Evolutionary conservation across 2,888 invertebrate species (phyloP).

Genomic region (Dorcus parallelipipedus): DNA sequence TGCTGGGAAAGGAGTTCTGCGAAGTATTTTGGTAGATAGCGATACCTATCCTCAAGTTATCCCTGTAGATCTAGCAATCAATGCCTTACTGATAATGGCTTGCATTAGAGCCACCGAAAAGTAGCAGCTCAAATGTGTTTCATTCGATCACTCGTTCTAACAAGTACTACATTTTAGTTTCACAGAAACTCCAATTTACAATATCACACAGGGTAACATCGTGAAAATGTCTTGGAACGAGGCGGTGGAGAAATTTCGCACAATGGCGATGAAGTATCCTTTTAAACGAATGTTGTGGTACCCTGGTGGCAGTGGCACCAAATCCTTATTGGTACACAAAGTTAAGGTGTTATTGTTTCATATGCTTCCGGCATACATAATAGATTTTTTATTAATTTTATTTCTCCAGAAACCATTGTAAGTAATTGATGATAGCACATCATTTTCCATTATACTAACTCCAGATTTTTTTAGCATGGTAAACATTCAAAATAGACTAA

Average conservation of each 20-base stretch:
- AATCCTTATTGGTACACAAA: slow-evolving; percentile 60
- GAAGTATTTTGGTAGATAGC: slow-evolving; percentile 74
- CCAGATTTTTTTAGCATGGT: slow-evolving; percentile 1
- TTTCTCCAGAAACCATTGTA: slow-evolving; percentile 69
- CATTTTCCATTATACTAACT: neutral
- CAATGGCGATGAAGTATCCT: slow-evolving; percentile 61
- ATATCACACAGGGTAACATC: slow-evolving; percentile 1
- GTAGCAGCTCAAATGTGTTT: neutral
- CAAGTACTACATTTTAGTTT: neutral
- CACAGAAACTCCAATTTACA: slow-evolving; percentile 10
- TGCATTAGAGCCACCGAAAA: neutral
- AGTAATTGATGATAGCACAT: slow-evolving; percentile 41
- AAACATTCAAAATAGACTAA: slow-evolving; percentile 6
- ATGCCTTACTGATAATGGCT: slow-evolving; percentile 62
- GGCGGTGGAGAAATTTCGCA: slow-evolving; percentile 63
- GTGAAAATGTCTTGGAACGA: slow-evolving; percentile 70
- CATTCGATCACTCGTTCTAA: neutral
- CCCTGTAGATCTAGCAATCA: slow-evolving; percentile 77
- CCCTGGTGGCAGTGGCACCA: slow-evolving; percentile 66
- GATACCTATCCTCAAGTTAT: slow-evolving; percentile 64
- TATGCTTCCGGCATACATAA: slow-evolving; percentile 68
- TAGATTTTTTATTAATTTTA: slow-evolving; percentile 62
- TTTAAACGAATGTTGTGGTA: slow-evolving; percentile 72
- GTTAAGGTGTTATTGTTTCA: slow-evolving; percentile 66
- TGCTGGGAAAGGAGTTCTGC: slow-evolving; percentile 79